Conservation (phyloP, 2,113 vertebrate genomes). For the Boulengeromyrus knoepffleri region DNA sequence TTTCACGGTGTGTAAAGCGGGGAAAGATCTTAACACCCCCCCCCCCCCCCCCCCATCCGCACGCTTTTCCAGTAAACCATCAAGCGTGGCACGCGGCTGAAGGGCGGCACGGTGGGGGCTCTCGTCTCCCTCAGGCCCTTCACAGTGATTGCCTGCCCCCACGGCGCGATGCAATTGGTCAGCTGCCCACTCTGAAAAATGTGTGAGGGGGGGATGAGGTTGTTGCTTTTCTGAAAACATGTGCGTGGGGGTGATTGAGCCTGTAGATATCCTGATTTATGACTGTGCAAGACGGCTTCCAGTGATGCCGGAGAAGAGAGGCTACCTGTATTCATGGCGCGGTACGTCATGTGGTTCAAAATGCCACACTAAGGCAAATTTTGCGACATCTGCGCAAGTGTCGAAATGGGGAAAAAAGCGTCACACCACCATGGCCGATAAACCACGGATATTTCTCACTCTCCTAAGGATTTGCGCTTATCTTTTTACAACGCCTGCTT, state of each 20-base stretch:
- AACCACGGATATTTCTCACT: background rate
- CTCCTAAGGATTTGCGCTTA: background rate
- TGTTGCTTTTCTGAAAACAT: slow-evolving; percentile 1
- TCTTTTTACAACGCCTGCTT: background rate
- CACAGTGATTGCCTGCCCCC: background rate
- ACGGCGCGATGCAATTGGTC: background rate
- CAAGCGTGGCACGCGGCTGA: background rate
- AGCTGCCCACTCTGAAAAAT: background rate
- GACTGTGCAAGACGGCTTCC: background rate
- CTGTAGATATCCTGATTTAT: background rate
- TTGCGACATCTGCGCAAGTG: background rate
- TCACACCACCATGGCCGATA: background rate
- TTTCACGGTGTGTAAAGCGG: background rate
- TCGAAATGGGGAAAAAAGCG: background rate
- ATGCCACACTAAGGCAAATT: background rate
- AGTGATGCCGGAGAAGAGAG: background rate
- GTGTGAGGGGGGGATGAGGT: background rate
- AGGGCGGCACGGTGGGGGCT: background rate
- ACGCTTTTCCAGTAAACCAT: background rate
- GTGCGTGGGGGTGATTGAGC: background rate
- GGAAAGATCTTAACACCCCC: background rate
- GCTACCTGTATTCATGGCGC: background rate
- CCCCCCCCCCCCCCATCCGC: background rate
- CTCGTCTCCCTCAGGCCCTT: background rate
- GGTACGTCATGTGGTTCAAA: background rate